These are phyloP conservation scores for Varecia variegata DNA, from an alignment of 2,797 vertebrate genomes.

Conservation along the genomic window DNA sequence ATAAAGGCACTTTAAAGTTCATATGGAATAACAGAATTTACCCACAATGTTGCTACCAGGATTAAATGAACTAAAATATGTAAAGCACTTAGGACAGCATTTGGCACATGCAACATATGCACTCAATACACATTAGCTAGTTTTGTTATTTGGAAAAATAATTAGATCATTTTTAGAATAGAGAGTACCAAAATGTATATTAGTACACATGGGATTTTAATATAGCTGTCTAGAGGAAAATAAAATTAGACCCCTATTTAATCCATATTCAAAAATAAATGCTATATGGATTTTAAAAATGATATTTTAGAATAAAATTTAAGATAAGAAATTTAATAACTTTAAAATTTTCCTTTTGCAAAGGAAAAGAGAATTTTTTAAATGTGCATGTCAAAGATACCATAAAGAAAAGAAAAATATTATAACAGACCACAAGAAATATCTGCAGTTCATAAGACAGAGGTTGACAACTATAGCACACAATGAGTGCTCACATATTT, in stretches of 20 bases:
- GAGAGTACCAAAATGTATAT: background rate
- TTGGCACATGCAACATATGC: background rate
- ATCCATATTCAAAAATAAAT: constrained; percentile 7
- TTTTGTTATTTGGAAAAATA: background rate
- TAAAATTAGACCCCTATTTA: background rate
- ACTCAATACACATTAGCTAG: background rate
- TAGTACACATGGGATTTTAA: constrained; percentile 15
- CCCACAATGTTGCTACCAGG: background rate
- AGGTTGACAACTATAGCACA: background rate
- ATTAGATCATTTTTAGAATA: background rate
- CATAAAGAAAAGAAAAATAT: background rate
- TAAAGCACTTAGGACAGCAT: background rate
- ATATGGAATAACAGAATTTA: background rate
- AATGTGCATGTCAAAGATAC: background rate
- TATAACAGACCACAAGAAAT: background rate
- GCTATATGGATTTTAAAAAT: background rate
- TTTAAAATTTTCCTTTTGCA: background rate
- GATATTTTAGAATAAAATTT: constrained; percentile 22
- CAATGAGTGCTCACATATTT: background rate
- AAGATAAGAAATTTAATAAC: background rate
- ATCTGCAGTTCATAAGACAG: background rate
- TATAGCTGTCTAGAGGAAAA: background rate
- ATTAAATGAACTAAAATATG: background rate
- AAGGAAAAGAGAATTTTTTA: background rate
- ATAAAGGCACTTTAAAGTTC: constrained; percentile 34